A percentile compares a stretch with the other conserved stretches of the same genome.
Evolutionary conservation across 2,797 vertebrate species (phyloP).

Genomic region (Sebastes nivosus): DNA sequence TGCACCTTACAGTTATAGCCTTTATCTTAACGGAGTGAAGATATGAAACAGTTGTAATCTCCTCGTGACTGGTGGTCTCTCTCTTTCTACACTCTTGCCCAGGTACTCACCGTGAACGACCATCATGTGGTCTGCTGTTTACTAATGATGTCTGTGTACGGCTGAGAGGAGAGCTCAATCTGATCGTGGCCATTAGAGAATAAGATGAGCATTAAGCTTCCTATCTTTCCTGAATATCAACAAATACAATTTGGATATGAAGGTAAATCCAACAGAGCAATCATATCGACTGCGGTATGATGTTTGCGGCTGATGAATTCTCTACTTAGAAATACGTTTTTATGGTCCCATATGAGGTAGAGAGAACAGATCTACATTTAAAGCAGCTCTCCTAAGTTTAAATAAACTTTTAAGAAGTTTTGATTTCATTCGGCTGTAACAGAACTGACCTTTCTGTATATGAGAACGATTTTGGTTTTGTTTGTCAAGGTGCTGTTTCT

Average conservation of each 20-base stretch:
- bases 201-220: conserved; percentile 31
- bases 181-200: conserved; percentile 40
- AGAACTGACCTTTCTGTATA: conserved; percentile 33
- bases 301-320: conserved; percentile 23
- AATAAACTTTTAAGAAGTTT: conserved; percentile 12
- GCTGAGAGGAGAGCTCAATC: conserved; percentile 42
- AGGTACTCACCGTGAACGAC: conserved; percentile 35
- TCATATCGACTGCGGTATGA: neutral
- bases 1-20: conserved; percentile 6
- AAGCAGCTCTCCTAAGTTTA: neutral
- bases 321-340: conserved; percentile 20
- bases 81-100: conserved; percentile 3
- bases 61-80: conserved; percentile 7
- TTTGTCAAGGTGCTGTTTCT: conserved; percentile 29
- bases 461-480: conserved; percentile 25
- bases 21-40: conserved; percentile 27
- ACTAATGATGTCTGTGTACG: conserved; percentile 32
- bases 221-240: conserved; percentile 41
- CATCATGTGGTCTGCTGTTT: conserved; percentile 36
- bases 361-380: neutral
- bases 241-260: conserved; percentile 10
- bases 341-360: neutral
- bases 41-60: conserved; percentile 28
- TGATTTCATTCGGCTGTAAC: neutral
- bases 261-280: conserved; percentile 15